Percentiles rank a stretch among this genome's conserved stretches.
These are phyloP conservation scores for Diceros bicornis DNA, from an alignment of 2,797 vertebrate genomes.

Conservation along the genomic window DNA sequence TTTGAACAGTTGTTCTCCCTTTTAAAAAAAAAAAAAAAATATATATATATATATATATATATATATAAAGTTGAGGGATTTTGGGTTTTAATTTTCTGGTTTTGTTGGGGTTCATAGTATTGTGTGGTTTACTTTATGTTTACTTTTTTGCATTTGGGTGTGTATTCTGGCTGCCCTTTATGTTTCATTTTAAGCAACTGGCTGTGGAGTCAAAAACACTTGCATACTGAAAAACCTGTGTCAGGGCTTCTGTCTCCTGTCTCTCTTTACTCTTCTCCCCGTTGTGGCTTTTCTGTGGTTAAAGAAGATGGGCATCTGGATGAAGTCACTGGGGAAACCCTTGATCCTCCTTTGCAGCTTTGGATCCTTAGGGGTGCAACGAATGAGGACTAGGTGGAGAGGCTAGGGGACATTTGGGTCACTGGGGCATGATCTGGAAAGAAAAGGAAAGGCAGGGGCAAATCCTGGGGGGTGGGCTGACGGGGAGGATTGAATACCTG, in stretches of 20 bases:
- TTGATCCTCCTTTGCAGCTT: neutral
- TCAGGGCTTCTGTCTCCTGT: slow-evolving; percentile 86
- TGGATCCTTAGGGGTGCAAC: neutral
- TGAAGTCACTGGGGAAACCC: neutral
- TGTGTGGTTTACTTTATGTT: slow-evolving; percentile 79
- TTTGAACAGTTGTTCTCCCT: slow-evolving; percentile 82
- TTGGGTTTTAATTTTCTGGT: slow-evolving; percentile 76
- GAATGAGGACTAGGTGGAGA: neutral
- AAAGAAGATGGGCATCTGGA: neutral
- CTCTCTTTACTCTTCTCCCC: slow-evolving; percentile 72
- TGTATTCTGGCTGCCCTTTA: slow-evolving; percentile 90
- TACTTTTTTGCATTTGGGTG: slow-evolving; percentile 87
- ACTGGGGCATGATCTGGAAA: neutral
- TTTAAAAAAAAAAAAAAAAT: slow-evolving; percentile 67
- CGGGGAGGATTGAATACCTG: neutral
- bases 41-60: neutral
- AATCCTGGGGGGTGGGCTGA: neutral
- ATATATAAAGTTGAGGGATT: slow-evolving; percentile 86
- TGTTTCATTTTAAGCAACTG: slow-evolving; percentile 90
- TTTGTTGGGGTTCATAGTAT: slow-evolving; percentile 76
- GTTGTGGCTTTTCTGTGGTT: neutral
- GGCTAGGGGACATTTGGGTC: slow-evolving; percentile 2
- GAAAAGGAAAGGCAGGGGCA: neutral
- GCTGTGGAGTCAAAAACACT: slow-evolving; percentile 92
- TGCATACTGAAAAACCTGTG: slow-evolving; percentile 91